Conservation (phyloP, 2,113 vertebrate genomes). For the Podocnemis expansa region DNA sequence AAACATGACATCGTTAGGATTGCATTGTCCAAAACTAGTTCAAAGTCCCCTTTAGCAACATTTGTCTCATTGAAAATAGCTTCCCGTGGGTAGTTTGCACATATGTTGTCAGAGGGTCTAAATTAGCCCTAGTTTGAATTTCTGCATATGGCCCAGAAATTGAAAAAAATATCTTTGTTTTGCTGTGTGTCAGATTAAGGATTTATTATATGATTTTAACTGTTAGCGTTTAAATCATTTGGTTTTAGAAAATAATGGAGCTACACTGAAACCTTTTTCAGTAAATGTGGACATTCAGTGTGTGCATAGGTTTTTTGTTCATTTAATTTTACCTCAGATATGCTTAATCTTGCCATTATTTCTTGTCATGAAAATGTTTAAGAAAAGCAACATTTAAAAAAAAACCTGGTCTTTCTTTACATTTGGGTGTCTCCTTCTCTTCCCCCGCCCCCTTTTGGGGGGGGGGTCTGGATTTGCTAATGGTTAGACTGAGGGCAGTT, state of each 20-base stretch:
- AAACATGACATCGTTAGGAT: neutral
- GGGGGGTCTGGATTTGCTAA: neutral
- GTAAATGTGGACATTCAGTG: neutral
- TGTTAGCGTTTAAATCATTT: constrained; percentile 61
- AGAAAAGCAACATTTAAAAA: neutral
- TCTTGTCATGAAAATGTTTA: neutral
- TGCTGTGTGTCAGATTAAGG: neutral
- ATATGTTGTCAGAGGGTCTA: neutral
- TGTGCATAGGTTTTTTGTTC: neutral
- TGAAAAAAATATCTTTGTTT: neutral
- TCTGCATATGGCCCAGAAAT: neutral
- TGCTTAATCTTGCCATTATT: neutral
- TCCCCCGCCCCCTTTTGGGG: too few species aligned
- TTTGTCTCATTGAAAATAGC: constrained; percentile 37
- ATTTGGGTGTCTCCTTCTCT: neutral
- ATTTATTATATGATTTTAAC: constrained; percentile 64
- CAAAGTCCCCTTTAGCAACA: constrained; percentile 28
- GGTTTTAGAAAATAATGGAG: constrained; percentile 47
- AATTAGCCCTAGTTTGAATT: constrained; percentile 42
- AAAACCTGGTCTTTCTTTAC: neutral
- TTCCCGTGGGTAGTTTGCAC: constrained; percentile 49
- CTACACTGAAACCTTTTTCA: neutral
- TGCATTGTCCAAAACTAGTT: constrained; percentile 2
- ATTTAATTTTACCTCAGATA: neutral
- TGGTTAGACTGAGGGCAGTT: neutral